Base-by-base conservation (phyloP, 2,888 invertebrate genomes). In the Pachliopta kotzebuea region DNA sequence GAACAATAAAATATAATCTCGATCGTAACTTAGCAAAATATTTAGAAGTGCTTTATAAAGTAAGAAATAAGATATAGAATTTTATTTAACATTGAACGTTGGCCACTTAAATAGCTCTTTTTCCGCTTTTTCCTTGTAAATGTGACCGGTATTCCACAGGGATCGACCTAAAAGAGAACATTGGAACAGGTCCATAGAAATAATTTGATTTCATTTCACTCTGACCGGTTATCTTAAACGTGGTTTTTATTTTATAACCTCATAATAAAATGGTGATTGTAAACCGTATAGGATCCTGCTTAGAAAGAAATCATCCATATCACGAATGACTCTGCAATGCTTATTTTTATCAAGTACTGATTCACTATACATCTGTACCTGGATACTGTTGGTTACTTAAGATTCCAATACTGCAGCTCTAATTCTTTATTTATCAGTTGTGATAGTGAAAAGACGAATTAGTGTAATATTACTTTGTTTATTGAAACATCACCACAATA, bases 81-180 rank as follows among this genome's bases (percentile, higher is more conserved):
- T 62, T 37, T 37, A 37, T 37, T 37, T 37, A 37, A 57, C 57
- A 56, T 24, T 45, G 56, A 21, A 42, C 57, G 45, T 42, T 57
- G 45, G 42, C 8, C 24, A 45, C 57, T 56, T 21, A 49, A 23
- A n/a, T 31, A 56, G 66, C 59, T 67, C 64, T 65, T 66, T 65
- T 67, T 69, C 72, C 73, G 74, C 74, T 73, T 72, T 70, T 74
- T 72, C 68, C 70, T 57, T 74, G 74, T 75, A 76, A 53, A 24
- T 31, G 68, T 71, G 75, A 76, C 71, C 76, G 78, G 77, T 74
- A 74, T 45, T 24, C 74, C 73, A 73, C 70, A 71, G 75, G 72
- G 74, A 68, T 66, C 67, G 66, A 23, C 24, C 31, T 52, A 14
- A 17, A 23, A 45, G 45, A 31, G 50, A 49, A 52, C 62, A 52